phyloP scores from a whole-genome alignment of 30 jellyfish, hydroid and myxozoan genomes.

The Aurelia aurita complex sp. Pacific region DNA sequence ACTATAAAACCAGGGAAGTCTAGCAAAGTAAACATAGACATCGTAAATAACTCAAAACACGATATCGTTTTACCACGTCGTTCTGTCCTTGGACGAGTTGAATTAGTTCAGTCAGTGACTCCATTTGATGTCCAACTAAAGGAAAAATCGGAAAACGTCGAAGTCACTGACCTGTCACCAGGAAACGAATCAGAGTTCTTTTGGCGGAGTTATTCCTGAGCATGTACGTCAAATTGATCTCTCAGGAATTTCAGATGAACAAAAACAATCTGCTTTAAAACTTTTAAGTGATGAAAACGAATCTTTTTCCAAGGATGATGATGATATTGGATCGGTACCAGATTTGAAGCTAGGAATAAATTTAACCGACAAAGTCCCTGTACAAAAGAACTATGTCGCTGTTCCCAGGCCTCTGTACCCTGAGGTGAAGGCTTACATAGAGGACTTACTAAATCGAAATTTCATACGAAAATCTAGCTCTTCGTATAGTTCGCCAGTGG shows the following conservation, averaged over 20 bases:
- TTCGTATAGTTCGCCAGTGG: slow-evolving; percentile 49
- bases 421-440: slow-evolving; percentile 48
- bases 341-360: slow-evolving; percentile 35
- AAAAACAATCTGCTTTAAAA: slow-evolving; percentile 18
- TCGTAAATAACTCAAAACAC: slow-evolving; percentile 36
- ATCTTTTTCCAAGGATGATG: slow-evolving; percentile 33
- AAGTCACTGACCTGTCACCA: background rate
- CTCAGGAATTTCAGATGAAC: slow-evolving; percentile 11
- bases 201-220: slow-evolving; percentile 25
- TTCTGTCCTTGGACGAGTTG: slow-evolving; percentile 26
- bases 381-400: slow-evolving; percentile 36
- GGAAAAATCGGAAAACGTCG: slow-evolving; percentile 7
- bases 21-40: slow-evolving; percentile 31
- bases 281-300: slow-evolving; percentile 23
- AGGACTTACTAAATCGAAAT: slow-evolving; percentile 30
- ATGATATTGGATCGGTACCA: slow-evolving; percentile 39
- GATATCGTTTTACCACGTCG: slow-evolving; percentile 24
- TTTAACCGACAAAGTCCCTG: slow-evolving; percentile 41
- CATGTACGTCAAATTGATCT: slow-evolving; percentile 34
- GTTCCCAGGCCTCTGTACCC: slow-evolving; percentile 47
- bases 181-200: slow-evolving; percentile 2
- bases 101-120: slow-evolving; percentile 29
- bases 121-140: slow-evolving; percentile 22
- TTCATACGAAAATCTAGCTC: slow-evolving; percentile 40
- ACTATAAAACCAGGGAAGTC: slow-evolving; percentile 28